Evolutionary conservation across 1,140 invertebrate species (phyloP), one percentile per base, ranked within the genome.

Genomic region (Vanessa atalanta): DNA sequence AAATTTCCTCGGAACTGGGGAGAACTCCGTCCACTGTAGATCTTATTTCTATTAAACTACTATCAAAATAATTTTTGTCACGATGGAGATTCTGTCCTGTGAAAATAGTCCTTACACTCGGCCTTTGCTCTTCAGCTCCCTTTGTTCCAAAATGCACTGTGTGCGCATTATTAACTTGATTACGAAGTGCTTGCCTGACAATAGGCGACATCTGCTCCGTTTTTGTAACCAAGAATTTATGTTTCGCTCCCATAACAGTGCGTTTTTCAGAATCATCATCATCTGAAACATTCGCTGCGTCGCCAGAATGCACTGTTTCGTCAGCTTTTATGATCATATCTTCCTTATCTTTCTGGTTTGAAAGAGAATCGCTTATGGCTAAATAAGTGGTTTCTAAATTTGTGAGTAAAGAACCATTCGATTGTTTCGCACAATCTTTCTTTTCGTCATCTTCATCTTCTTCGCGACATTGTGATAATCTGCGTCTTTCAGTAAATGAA

Each of bases 11-110:
- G 0, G 90, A 93, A 65, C 82, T 88, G n/a, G 88, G 73, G 15
- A 79, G 77, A 65, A 94, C 93, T 78, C 95, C 96, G 69, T 95
- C 95, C 3, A 95, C 95, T 31, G 95, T 94, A 73, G 95, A 96
- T 83, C 96, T 96, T 92, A 97, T 97, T 89, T 97, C 96, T 72
- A 97, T 95, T 70, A 97, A 90, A 74, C 96, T 96, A 75, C 95
- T 95, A 87, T 97, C 96, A 83, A 97, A 97, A 92, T 96, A 97
- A 72, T 95, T 94, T 77, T 96, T 96, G 86, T 97, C 96, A 50
- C 96, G 93, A 88, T 97, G 96, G 50, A 96, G 95, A 91, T 95
- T 75, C 93, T 94, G 78, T 93, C 87, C 61, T 93, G 94, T 80
- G 82, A 94, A 94, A 73, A 94, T 85, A 77, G 87, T 77, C 79